Evolutionary conservation across 2,797 vertebrate genomes (phyloP).

Genomic region (Graptemys geographica): DNA sequence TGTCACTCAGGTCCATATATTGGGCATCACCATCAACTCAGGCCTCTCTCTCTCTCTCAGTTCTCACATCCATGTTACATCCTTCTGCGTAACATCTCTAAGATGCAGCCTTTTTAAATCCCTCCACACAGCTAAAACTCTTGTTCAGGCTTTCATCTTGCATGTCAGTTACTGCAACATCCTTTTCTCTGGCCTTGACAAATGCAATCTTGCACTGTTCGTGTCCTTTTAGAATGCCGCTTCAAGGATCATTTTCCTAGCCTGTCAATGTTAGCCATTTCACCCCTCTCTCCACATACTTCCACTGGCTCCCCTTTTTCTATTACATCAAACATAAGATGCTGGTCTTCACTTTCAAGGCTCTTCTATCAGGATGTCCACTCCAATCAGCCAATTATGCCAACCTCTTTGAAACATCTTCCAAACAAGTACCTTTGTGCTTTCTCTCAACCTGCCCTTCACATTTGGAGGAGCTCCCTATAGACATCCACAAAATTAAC

Average conservation of each 20-base stretch:
- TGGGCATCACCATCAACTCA: too few species aligned
- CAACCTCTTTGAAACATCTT: too few species aligned
- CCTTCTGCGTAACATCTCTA: not conserved
- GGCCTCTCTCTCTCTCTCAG: not conserved
- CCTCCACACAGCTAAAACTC: not conserved
- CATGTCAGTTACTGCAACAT: not conserved
- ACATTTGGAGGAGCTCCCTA: not conserved
- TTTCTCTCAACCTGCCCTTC: not conserved
- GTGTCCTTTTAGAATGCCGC: not conserved
- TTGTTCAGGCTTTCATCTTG: not conserved
- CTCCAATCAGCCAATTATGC: not conserved
- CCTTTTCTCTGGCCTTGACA: not conserved
- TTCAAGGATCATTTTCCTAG: not conserved
- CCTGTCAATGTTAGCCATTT: not conserved
- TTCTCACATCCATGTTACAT: not conserved
- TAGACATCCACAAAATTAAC: not conserved
- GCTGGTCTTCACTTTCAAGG: not conserved
- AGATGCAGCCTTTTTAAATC: not conserved
- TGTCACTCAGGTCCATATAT: not conserved
- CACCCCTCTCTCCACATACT: not conserved
- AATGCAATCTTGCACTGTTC: not conserved
- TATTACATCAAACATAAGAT: not conserved
- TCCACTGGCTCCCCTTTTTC: not conserved
- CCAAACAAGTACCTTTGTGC: not conserved
- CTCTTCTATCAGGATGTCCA: not conserved